Evolutionary conservation across 2,888 invertebrate species (phyloP), one percentile per base, ranked within the genome.

Genomic region (Dolomedes plantarius): DNA sequence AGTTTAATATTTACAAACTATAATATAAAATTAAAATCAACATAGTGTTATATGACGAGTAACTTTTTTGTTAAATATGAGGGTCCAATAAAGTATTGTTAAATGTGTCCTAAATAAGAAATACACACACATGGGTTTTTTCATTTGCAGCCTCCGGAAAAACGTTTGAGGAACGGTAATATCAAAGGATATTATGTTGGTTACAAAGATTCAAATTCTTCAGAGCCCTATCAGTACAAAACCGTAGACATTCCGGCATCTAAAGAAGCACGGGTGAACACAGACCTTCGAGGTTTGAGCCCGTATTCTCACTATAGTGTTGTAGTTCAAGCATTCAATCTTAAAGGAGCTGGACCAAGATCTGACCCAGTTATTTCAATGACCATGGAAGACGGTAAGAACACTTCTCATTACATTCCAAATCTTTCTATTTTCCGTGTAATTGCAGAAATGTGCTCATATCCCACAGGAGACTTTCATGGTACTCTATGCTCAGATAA

Each of bases 131-230:
- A n/a, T n/a, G n/a, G n/a, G n/a, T n/a, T n/a, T n/a, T n/a, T n/a
- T n/a, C n/a, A n/a, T 5, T 74, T 69, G 29, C 32, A 87, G 87
- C 72, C 72, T 23, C 87, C 85, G 23, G 79, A 83, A 27, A 85
- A 85, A 36, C 62, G 80, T 11, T 64, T 87, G 0, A 39, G 79
- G 41, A 92, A 92, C 87, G 92, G 92, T 1, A 88, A 90, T 19
- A 90, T 92, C n/a, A 89, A 90, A 28, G 92, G 92, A 1, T 92
- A 92, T 88, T 91, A 91, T 88, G 90, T 92, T 27, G 92, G 92
- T 1, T 92, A 91, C 89, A 91, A 91, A 77, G 89, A 90, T 77
- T 89, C 90, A 64, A 91, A 91, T 72, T 89, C 90, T 36, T 90
- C 90, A 6, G 90, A 90, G 2, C 91, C 91, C 39, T 91, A 90